Evolutionary conservation across 2,113 vertebrate genomes (phyloP), one percentile per base, ranked within the genome.

Genomic region (Salvelinus sp.): DNA sequence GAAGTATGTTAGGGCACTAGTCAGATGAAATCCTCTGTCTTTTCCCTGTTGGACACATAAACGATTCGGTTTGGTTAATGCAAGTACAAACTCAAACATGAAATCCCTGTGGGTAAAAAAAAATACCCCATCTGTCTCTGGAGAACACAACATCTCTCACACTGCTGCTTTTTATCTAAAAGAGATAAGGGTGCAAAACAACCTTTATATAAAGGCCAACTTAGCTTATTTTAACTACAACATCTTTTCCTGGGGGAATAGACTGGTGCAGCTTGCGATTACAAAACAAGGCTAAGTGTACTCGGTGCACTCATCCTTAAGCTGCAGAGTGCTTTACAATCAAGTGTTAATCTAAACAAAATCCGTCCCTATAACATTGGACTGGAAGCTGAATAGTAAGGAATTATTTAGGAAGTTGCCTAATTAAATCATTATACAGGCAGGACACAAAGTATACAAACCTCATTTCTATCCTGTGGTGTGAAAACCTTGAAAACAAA

Each of bases 381-480:
- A 7, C 7, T 44, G 38, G 38, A 9, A 9, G 38, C 38, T 44
- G 38, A 69, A 44, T 12, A 69, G 1, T 44, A 13, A 6, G 66
- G 66, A 38, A 13, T 6, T 20, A n/a, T 6, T 38, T 16, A n/a
- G 18, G 28, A n/a, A 75, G 12, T 62, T 38, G 33, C 33, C 6
- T 2, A 30, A 30, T 33, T 1, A 80, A 79, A 78, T 76, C 76
- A 82, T 81, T 65, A 77, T 72, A 63, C 83, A 10, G 38, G 38
- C 38, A 73, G 13, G 33, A 48, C 70, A 70, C 63, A 79, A 76
- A 79, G 50, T 33, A 44, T 44, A 67, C 48, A 73, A 58, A 72
- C 62, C 60, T 74, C 33, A 63, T 79, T 71, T 73, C 18, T 77
- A 30, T 77, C 79, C 50, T 75, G 71, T 76, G 75, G 79, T 78